Evolutionary conservation across 2,888 invertebrate species (phyloP).

Genomic region (Galeopsomyia nigrocyanea): DNA sequence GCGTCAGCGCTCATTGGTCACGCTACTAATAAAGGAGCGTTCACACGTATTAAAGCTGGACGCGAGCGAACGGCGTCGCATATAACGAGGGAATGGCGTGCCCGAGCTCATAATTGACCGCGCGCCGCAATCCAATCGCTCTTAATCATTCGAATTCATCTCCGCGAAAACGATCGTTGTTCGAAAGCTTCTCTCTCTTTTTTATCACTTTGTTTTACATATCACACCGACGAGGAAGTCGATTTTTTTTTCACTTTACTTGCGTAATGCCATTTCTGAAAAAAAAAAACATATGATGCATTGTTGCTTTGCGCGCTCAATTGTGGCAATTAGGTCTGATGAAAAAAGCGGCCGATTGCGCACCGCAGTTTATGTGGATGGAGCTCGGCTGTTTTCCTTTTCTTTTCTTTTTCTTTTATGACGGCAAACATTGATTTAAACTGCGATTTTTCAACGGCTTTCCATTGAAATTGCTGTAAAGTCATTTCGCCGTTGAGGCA

Average conservation of each 20-base stretch:
- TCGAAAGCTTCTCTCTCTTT: neutral
- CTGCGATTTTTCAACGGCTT: too few species aligned
- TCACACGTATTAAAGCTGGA: conserved; percentile 65
- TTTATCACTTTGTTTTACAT: too few species aligned
- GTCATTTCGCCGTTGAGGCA: too few species aligned
- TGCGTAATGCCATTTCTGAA: neutral
- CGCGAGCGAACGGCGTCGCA: conserved; percentile 52
- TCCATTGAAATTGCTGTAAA: too few species aligned
- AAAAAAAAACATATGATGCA: neutral
- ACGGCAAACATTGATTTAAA: too few species aligned
- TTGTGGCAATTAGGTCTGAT: neutral
- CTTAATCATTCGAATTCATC: conserved; percentile 67
- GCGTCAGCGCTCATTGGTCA: conserved; percentile 67
- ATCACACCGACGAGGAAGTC: too few species aligned
- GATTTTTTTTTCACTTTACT: too few species aligned
- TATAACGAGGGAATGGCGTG: conserved; percentile 69
- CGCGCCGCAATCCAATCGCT: conserved; percentile 66
- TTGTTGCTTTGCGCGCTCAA: neutral
- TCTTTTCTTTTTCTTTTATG: too few species aligned
- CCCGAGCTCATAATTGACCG: conserved; percentile 63
- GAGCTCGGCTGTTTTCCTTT: conserved; percentile 20
- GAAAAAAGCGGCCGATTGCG: conserved; percentile 43
- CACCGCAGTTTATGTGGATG: conserved; percentile 44
- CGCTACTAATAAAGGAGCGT: conserved; percentile 69
- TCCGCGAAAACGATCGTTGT: conserved; percentile 48